phyloP scores from a whole-genome alignment of 1,140 invertebrate species.

The Drosophila littoralis region DNA sequence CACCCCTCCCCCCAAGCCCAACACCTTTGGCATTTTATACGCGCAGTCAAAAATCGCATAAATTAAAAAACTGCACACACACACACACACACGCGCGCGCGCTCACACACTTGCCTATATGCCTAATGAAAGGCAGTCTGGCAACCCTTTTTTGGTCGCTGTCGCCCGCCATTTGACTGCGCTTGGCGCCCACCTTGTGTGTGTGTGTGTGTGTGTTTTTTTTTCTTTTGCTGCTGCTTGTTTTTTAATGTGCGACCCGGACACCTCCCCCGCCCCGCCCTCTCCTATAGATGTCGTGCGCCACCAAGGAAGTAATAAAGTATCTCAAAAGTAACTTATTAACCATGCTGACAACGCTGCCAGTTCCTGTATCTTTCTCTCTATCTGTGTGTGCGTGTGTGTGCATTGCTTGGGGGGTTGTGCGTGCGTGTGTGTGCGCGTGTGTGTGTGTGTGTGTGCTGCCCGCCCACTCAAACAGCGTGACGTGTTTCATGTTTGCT shows the following conservation, averaged over 20 bases:
- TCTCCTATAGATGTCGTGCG: constrained; percentile 49
- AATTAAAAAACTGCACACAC: constrained; percentile 74
- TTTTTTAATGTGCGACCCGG: constrained; percentile 33
- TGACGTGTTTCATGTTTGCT: constrained; percentile 76
- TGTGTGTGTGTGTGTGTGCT: constrained; percentile 12
- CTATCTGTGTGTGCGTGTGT: neutral
- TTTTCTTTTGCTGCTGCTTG: constrained; percentile 4
- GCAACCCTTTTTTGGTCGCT: constrained; percentile 55
- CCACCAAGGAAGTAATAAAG: constrained; percentile 79
- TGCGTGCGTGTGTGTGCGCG: constrained; percentile 22
- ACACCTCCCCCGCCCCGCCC: neutral
- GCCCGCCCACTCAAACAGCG: constrained; percentile 33
- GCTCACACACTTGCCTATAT: neutral
- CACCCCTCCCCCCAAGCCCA: neutral
- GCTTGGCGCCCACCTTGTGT: neutral
- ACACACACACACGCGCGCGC: constrained; percentile 43
- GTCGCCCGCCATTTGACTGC: no score
- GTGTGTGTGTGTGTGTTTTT: neutral
- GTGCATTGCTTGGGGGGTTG: constrained; percentile 9
- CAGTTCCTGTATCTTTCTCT: constrained; percentile 55
- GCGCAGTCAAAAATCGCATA: constrained; percentile 77
- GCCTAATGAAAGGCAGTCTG: constrained; percentile 50
- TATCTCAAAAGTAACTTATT: constrained; percentile 82
- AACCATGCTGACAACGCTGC: constrained; percentile 80
- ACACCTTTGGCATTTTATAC: constrained; percentile 1